Evolutionary conservation across 2,113 vertebrate genomes (phyloP), one percentile per base, ranked within the genome.

Genomic region (Noctilio leporinus): DNA sequence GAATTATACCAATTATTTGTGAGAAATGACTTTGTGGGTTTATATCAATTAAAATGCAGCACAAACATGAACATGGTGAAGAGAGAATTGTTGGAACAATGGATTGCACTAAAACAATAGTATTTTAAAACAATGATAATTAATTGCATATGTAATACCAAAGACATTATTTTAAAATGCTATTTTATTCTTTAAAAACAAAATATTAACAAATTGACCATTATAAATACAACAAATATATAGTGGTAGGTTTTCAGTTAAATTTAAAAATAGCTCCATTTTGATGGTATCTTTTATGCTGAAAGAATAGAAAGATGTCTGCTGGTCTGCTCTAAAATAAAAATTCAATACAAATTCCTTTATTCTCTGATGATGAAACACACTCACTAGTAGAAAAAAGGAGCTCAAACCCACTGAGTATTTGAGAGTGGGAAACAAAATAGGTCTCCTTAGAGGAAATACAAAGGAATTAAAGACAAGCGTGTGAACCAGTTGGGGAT

Each of bases 21-120:
- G 73, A 93, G 70, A 64, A 86, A 93, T 51, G 67, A 45, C 62
- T 87, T 86, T 69, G 76, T 80, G 55, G 33, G 38, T 69, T 83
- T 89, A 16, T 87, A 84, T 85, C 62, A 73, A 72, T 93, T 89
- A 94, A 89, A 94, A 96, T 70, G 64, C 26, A 70, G 30, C 47
- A 35, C 51, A 89, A 91, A 62, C 1, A 33, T 1, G 9, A 93
- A 95, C 2, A 38, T 30, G 55, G 26, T 49, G 16, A 62, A 75
- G 26, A 43, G 14, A 33, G 55, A 59, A 28, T 43, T 47, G 24
- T 55, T 55, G 55, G 80, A 93, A 96, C n/a, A 86, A 67, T 24
- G 84, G 83, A 38, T 14, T 81, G 26, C 28, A 83, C 26, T 16
- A 9, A 80, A 75, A 78, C n/a, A 86, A 35, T 17, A 28, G 26